Percentiles rank a stretch among this genome's conserved stretches.
Conservation (phyloP, 2,797 vertebrate genomes). For the Benthosema pterotum region DNA sequence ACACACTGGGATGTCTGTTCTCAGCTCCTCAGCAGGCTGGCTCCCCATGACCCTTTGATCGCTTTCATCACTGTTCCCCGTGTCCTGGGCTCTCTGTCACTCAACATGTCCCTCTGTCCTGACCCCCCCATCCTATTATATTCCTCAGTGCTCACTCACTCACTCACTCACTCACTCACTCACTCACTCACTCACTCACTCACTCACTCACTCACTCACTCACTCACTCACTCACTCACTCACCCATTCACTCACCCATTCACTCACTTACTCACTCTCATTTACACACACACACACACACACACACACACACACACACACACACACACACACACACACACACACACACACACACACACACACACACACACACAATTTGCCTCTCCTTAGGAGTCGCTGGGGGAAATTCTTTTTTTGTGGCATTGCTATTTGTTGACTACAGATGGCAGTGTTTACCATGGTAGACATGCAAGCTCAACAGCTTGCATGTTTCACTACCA, state of each 20-base stretch:
- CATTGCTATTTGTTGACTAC: conserved; percentile 74
- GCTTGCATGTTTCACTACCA: conserved; percentile 42
- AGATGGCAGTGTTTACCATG: conserved; percentile 95
- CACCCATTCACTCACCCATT: background rate
- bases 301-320: background rate
- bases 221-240: background rate
- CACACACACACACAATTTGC: background rate
- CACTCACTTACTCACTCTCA: no score
- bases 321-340: background rate
- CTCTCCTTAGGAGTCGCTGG: no score
- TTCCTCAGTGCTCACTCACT: background rate
- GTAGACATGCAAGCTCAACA: conserved; percentile 53
- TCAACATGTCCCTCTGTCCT: conserved; percentile 12
- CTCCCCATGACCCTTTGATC: conserved; percentile 18
- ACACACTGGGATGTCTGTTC: conserved; percentile 57
- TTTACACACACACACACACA: background rate
- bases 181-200: background rate
- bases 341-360: background rate
- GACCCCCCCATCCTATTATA: background rate
- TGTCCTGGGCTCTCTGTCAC: conserved; percentile 25
- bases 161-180: conserved; percentile 7
- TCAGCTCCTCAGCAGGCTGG: conserved; percentile 54
- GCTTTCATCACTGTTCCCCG: conserved; percentile 8
- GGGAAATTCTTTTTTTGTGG: background rate
- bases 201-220: background rate